These are phyloP conservation scores for Lophotriccus pileatus DNA, from an alignment of 2,797 vertebrate species.

Conservation along the genomic window DNA sequence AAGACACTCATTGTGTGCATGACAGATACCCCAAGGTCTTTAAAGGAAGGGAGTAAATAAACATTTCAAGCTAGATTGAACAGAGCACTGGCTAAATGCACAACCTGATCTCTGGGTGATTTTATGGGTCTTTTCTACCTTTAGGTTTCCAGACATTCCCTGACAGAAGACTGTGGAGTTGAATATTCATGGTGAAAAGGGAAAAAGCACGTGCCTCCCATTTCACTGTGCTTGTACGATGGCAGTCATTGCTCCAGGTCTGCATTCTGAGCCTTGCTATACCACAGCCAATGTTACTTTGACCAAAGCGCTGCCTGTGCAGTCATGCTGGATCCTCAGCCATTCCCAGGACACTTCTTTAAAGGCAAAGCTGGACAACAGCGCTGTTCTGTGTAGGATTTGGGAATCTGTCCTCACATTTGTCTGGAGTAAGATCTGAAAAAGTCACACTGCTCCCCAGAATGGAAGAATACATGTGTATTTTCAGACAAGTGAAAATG, in stretches of 20 bases:
- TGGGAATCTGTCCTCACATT: neutral
- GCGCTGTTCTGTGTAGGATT: neutral
- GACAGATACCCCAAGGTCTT: neutral
- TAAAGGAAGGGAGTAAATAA: neutral
- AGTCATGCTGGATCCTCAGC: neutral
- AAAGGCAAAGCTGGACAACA: neutral
- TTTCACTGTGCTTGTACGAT: accelerated
- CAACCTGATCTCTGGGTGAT: neutral
- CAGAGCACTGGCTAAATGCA: neutral
- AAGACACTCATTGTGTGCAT: neutral
- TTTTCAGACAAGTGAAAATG: conserved; percentile 30
- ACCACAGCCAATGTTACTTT: neutral
- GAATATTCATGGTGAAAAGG: neutral
- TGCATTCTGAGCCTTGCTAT: neutral
- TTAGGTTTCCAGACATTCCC: neutral
- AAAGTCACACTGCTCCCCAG: neutral
- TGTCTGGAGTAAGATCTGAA: neutral
- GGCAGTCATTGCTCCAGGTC: neutral
- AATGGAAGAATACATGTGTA: neutral
- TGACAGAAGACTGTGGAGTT: neutral
- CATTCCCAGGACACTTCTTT: neutral
- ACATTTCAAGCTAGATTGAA: neutral
- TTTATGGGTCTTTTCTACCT: neutral
- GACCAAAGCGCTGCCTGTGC: neutral
- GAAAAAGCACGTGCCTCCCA: neutral